Evolutionary conservation across 1,140 invertebrate species (phyloP).

Genomic region (Metopolophium dirhodum): DNA sequence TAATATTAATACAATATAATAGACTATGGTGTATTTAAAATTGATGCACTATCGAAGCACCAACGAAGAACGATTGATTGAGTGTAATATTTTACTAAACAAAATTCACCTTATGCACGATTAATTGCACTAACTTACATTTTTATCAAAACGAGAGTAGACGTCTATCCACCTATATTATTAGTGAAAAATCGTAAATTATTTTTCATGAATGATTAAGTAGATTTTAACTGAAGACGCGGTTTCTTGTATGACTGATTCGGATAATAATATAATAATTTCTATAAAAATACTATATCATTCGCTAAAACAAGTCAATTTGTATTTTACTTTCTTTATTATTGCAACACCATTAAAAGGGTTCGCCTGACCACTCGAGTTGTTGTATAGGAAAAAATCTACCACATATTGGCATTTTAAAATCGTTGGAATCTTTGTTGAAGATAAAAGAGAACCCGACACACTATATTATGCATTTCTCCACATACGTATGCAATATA

Average conservation of each 20-base stretch:
- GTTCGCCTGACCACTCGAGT: background rate
- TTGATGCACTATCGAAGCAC: too few relatives aligned
- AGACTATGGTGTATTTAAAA: too few relatives aligned
- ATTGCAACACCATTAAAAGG: background rate
- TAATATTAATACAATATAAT: too few relatives aligned
- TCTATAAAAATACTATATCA: background rate
- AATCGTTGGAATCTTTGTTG: background rate
- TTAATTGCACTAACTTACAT: too few relatives aligned
- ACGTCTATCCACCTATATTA: too few relatives aligned
- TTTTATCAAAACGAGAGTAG: too few relatives aligned
- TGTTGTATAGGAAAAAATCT: background rate
- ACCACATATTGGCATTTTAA: background rate
- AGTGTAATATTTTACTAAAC: too few relatives aligned
- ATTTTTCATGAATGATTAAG: too few relatives aligned
- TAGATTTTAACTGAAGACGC: too few relatives aligned
- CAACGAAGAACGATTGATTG: too few relatives aligned
- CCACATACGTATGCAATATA: background rate
- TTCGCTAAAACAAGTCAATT: background rate
- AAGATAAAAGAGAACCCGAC: background rate
- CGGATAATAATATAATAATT: background rate
- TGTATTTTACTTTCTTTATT: background rate
- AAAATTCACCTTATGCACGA: too few relatives aligned
- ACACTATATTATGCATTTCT: background rate
- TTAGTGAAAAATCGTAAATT: too few relatives aligned
- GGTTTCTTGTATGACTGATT: background rate